These are phyloP conservation scores for Thysanoteuthis rhombus DNA, from an alignment of 2,888 invertebrate genomes.

Conservation along the genomic window DNA sequence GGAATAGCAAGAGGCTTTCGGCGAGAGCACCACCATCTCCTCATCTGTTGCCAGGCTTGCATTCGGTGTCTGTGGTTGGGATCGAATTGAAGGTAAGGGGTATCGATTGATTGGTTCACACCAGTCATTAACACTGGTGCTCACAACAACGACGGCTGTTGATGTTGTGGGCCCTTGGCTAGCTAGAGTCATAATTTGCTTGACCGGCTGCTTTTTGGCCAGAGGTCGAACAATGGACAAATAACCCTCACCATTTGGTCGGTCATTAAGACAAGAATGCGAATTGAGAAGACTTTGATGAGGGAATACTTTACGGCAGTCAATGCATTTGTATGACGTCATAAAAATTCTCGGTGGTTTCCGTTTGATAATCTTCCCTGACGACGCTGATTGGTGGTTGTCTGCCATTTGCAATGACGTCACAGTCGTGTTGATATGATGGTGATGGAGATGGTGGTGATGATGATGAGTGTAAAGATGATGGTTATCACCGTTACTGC, in stretches of 20 bases:
- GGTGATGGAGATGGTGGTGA: neutral
- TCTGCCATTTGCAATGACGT: neutral
- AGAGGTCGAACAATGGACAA: slow-evolving; percentile 32
- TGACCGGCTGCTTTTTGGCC: neutral
- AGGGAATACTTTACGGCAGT: slow-evolving; percentile 35
- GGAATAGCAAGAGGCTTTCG: neutral
- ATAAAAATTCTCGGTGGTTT: slow-evolving; percentile 33
- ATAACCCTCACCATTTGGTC: neutral
- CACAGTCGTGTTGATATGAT: neutral
- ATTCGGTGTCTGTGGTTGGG: neutral
- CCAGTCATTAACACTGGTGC: neutral
- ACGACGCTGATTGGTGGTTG: neutral
- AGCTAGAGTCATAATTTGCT: neutral
- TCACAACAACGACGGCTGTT: neutral
- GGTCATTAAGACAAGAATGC: slow-evolving; percentile 33
- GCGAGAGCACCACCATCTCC: neutral
- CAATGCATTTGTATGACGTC: slow-evolving; percentile 38
- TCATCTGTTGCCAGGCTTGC: neutral
- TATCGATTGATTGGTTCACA: neutral
- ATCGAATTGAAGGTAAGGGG: neutral
- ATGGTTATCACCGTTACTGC: neutral
- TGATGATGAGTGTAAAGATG: neutral
- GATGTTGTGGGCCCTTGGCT: neutral
- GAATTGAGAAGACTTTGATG: slow-evolving; percentile 35
- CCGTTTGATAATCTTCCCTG: neutral